A percentile compares a stretch with the other conserved stretches of the same genome.
phyloP scores from a whole-genome alignment of 2,888 invertebrate genomes.

The Dromius quadrimaculatus region DNA sequence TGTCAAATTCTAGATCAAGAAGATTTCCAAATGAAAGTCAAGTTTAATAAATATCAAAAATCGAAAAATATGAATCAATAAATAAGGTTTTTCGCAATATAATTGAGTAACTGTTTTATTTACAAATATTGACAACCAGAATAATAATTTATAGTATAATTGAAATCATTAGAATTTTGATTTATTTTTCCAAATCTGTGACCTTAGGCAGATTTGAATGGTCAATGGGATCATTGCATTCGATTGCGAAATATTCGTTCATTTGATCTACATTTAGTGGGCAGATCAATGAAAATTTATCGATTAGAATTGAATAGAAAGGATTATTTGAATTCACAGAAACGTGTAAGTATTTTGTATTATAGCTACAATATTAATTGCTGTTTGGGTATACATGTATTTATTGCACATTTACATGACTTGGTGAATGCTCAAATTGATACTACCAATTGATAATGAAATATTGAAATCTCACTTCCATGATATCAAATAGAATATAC shows the following conservation, averaged over 20 bases:
- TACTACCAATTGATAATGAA: too few relatives aligned
- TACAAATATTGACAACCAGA: slow-evolving; percentile 35
- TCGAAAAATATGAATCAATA: slow-evolving; percentile 21
- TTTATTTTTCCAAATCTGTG: slow-evolving; percentile 34
- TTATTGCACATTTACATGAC: too few relatives aligned
- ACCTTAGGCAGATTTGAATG: slow-evolving; percentile 41
- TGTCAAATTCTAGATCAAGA: slow-evolving; percentile 2
- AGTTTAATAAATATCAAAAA: slow-evolving; percentile 18
- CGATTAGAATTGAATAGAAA: slow-evolving; percentile 5
- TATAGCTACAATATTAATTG: too few relatives aligned
- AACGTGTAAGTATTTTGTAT: too few relatives aligned
- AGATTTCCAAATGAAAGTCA: neutral
- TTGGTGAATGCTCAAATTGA: too few relatives aligned
- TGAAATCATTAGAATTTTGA: slow-evolving; percentile 46
- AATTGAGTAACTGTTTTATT: slow-evolving; percentile 30
- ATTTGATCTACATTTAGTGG: slow-evolving; percentile 38
- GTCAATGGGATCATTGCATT: slow-evolving; percentile 5
- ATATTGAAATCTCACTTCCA: too few relatives aligned
- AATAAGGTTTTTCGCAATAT: slow-evolving; percentile 12
- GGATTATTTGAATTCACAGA: slow-evolving; percentile 23
- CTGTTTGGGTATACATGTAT: too few relatives aligned
- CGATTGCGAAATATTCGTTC: slow-evolving; percentile 24
- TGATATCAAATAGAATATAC: too few relatives aligned
- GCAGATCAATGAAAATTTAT: slow-evolving; percentile 30
- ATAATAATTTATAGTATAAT: slow-evolving; percentile 40